A percentile compares a stretch with the other conserved stretches of the same genome.
Evolutionary conservation across 2,888 invertebrate species (phyloP).

Genomic region (Rhagonycha fulva): DNA sequence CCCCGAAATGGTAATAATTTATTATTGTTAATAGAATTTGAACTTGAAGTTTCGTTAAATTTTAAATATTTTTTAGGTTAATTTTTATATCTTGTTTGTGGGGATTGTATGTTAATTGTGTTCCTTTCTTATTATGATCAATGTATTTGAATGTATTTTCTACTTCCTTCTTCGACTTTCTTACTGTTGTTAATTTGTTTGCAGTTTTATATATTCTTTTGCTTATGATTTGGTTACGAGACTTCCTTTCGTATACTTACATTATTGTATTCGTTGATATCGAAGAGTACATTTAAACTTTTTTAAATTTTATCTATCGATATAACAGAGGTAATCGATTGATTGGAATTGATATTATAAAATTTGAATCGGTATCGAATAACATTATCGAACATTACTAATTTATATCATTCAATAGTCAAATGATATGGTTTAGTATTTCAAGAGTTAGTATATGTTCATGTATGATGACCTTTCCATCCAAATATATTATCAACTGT

Average conservation of each 20-base stretch:
- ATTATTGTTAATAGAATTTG: not conserved
- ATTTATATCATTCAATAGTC: not conserved
- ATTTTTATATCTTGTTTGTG: not conserved
- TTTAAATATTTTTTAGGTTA: not conserved
- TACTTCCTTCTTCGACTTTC: not conserved
- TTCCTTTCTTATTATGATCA: not conserved
- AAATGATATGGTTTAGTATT: not conserved
- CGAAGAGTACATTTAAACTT: not conserved
- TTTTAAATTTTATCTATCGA: not conserved
- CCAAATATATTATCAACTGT: not conserved
- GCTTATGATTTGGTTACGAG: not conserved
- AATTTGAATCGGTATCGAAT: not conserved
- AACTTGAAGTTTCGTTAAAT: not conserved
- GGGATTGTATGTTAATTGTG: not conserved
- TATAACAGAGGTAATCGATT: not conserved
- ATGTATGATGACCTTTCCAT: not conserved
- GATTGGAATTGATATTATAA: not conserved
- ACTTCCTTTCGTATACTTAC: not conserved
- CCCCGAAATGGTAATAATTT: constrained; percentile 26
- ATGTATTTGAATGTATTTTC: not conserved
- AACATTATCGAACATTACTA: not conserved
- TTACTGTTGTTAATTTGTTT: not conserved
- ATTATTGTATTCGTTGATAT: not conserved
- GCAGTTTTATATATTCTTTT: not conserved
- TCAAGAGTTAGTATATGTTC: not conserved